Percentiles rank a stretch among this genome's conserved stretches.
Evolutionary conservation across 2,797 vertebrate species (phyloP).

Genomic region (Propithecus perrieri): DNA sequence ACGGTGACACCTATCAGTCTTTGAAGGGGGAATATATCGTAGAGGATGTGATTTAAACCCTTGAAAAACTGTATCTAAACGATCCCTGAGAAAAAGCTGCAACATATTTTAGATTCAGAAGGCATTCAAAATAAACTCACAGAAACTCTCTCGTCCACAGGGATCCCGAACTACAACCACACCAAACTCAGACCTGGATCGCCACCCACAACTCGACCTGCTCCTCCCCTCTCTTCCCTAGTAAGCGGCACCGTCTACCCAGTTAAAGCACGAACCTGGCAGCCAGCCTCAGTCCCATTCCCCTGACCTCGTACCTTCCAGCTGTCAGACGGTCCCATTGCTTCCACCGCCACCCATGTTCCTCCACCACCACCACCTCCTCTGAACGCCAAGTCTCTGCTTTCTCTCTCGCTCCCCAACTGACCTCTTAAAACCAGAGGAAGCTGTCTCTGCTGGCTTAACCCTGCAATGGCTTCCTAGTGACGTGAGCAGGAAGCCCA

Average conservation of each 20-base stretch:
- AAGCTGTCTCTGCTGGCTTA: background rate
- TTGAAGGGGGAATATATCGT: background rate
- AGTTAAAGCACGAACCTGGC: background rate
- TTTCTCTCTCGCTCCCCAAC: background rate
- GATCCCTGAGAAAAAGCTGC: background rate
- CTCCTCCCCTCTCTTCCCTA: background rate
- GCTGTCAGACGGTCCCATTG: background rate
- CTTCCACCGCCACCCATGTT: background rate
- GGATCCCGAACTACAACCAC: background rate
- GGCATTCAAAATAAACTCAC: background rate
- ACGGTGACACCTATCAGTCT: background rate
- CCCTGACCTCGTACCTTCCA: background rate
- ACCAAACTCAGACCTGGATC: background rate
- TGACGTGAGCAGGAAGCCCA: background rate
- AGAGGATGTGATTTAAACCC: background rate
- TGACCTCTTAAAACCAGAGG: background rate
- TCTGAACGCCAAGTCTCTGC: background rate
- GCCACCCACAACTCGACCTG: background rate
- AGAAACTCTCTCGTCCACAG: background rate
- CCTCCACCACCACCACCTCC: rapidly evolving
- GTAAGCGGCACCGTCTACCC: background rate
- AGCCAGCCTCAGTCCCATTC: background rate
- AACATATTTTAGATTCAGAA: background rate
- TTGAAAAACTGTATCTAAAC: background rate
- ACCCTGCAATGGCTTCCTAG: background rate